A percentile compares a stretch with the other conserved stretches of the same genome.
phyloP scores from a whole-genome alignment of 2,113 vertebrate species.

The Campylomormyrus tamandua region DNA sequence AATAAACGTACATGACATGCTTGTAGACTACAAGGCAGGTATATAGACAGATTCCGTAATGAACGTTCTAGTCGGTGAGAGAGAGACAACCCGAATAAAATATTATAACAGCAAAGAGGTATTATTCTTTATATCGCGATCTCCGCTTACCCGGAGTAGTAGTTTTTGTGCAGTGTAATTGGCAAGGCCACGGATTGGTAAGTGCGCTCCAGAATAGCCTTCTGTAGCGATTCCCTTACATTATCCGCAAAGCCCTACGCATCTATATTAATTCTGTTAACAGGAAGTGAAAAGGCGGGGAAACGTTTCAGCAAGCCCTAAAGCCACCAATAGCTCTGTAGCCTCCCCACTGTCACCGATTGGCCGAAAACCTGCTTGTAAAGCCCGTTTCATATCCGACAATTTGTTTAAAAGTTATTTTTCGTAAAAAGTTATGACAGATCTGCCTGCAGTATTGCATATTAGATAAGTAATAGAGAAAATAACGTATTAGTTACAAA shows the following conservation, averaged over 20 bases:
- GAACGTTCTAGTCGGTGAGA: not conserved
- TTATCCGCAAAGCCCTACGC: conserved; percentile 44
- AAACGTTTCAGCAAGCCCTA: conserved; percentile 17
- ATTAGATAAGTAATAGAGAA: not conserved
- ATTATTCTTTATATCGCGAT: not conserved
- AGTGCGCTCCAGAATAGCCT: conserved; percentile 47
- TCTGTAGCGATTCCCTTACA: conserved; percentile 43
- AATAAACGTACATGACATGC: not conserved
- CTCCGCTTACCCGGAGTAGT: conserved; percentile 8
- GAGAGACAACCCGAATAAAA: not conserved
- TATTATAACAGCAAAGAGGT: conserved; percentile 1
- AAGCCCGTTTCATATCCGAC: not conserved
- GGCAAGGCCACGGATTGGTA: conserved; percentile 50
- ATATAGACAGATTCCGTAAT: conserved; percentile 3
- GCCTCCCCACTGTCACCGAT: conserved; percentile 7
- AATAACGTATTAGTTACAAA: not conserved
- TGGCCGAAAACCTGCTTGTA: not conserved
- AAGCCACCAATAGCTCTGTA: conserved; percentile 5
- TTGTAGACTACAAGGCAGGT: not conserved
- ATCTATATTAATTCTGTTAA: conserved; percentile 39
- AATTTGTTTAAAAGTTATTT: not conserved
- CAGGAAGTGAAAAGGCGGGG: conserved; percentile 54
- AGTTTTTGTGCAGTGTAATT: conserved; percentile 47
- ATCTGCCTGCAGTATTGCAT: not conserved
- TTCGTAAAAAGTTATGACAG: not conserved